A percentile compares a stretch with the other conserved stretches of the same genome.
These are phyloP conservation scores for Calypte anna DNA, from an alignment of 2,113 vertebrate species.

Conservation along the genomic window DNA sequence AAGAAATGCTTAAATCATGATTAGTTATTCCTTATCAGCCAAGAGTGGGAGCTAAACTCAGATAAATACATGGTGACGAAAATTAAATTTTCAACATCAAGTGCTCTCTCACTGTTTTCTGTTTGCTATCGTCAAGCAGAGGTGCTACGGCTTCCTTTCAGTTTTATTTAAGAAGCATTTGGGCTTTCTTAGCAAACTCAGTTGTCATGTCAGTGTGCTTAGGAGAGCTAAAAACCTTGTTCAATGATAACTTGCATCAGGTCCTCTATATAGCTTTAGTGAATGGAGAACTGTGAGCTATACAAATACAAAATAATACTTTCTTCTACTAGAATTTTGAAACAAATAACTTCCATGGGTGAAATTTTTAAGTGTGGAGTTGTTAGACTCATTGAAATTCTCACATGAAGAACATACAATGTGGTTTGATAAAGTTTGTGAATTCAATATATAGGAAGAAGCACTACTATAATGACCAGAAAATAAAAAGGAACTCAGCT, in stretches of 20 bases:
- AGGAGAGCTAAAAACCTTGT: constrained; percentile 41
- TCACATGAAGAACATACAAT: not conserved
- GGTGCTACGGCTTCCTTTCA: constrained; percentile 50
- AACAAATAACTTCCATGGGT: not conserved
- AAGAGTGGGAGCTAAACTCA: constrained; percentile 68
- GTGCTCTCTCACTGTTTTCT: constrained; percentile 46
- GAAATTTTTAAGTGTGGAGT: not conserved
- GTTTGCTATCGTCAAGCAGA: constrained; percentile 54
- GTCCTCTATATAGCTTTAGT: not conserved
- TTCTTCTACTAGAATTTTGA: not conserved
- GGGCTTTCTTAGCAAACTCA: constrained; percentile 13
- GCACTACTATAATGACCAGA: not conserved
- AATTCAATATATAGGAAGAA: not conserved
- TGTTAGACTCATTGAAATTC: not conserved
- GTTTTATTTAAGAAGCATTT: constrained; percentile 46
- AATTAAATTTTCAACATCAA: constrained; percentile 70
- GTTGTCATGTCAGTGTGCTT: constrained; percentile 22
- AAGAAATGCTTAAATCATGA: constrained; percentile 82
- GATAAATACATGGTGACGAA: constrained; percentile 75
- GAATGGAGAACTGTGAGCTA: not conserved
- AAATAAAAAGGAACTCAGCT: not conserved
- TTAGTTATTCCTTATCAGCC: constrained; percentile 79
- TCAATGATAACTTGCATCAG: constrained; percentile 3
- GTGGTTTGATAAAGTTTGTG: not conserved
- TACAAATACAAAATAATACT: not conserved